Evolutionary conservation across 2,113 vertebrate genomes (phyloP).

Genomic region (Chloebia gouldiae): DNA sequence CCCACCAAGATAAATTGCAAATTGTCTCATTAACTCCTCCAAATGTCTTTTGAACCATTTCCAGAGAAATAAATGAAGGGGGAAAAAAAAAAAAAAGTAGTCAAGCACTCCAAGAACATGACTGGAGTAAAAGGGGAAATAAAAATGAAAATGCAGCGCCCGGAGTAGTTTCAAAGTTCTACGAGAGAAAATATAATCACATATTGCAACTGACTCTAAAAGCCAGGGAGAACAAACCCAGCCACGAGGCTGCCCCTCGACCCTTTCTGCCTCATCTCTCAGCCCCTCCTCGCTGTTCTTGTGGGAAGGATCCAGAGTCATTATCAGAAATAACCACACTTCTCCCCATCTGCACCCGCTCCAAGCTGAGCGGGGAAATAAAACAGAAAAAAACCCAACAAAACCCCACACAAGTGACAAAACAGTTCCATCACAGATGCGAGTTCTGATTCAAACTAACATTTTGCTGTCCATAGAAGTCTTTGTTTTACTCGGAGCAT

Average conservation of each 20-base stretch:
- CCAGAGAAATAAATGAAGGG: constrained; percentile 45
- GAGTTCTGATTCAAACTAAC: background rate
- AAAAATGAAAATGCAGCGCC: background rate
- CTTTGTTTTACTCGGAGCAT: background rate
- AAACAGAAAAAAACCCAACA: too few relatives aligned
- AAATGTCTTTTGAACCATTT: constrained; percentile 39
- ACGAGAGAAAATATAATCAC: background rate
- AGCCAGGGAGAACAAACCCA: background rate
- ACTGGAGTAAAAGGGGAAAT: background rate
- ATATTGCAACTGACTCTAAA: background rate
- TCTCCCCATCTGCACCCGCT: background rate
- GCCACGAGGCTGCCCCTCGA: background rate
- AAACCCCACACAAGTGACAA: background rate
- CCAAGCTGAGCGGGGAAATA: background rate
- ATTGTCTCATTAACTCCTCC: constrained; percentile 46
- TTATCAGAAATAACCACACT: background rate
- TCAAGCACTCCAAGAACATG: constrained; percentile 4
- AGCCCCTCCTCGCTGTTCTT: background rate
- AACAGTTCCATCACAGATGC: background rate
- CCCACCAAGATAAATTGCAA: background rate
- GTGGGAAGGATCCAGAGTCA: background rate
- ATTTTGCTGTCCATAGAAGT: background rate
- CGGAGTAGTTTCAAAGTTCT: background rate
- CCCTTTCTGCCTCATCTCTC: accelerated
- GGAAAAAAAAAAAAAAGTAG: background rate